phyloP scores from a whole-genome alignment of 2,797 vertebrate genomes.

The Heliangelus exortis region DNA sequence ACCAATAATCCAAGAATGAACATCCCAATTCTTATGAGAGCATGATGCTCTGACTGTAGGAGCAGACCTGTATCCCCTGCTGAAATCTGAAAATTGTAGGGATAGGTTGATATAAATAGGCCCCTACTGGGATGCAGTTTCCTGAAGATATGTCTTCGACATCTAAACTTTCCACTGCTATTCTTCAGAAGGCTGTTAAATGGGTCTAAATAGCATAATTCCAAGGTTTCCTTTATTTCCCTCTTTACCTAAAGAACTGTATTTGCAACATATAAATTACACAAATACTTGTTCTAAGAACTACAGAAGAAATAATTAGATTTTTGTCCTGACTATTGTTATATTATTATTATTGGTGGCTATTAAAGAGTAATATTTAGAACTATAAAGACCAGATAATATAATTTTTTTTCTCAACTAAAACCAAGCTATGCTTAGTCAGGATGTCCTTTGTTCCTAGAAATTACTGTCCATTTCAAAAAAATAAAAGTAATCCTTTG shows the following conservation, averaged over 20 bases:
- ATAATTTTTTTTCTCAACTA: not conserved
- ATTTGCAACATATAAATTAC: not conserved
- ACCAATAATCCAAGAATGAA: not conserved
- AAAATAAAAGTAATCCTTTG: not conserved
- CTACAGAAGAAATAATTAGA: not conserved
- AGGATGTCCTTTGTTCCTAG: not conserved
- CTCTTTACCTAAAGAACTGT: not conserved
- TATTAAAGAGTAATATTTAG: not conserved
- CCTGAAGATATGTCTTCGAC: not conserved
- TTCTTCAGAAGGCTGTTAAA: not conserved
- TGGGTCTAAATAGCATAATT: not conserved
- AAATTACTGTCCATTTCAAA: not conserved
- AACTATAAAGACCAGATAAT: not conserved
- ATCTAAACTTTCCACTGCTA: not conserved
- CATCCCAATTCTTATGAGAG: accelerated
- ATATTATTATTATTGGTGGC: not conserved
- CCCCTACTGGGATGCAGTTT: not conserved
- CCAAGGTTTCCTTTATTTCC: not conserved
- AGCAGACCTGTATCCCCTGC: accelerated
- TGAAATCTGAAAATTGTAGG: not conserved
- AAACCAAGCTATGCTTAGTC: not conserved
- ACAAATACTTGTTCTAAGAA: not conserved
- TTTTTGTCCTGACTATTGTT: not conserved
- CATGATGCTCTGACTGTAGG: not conserved
- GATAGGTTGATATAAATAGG: not conserved